Evolutionary conservation across 2,113 vertebrate genomes (phyloP).

Genomic region (Neodon shergylaensis): DNA sequence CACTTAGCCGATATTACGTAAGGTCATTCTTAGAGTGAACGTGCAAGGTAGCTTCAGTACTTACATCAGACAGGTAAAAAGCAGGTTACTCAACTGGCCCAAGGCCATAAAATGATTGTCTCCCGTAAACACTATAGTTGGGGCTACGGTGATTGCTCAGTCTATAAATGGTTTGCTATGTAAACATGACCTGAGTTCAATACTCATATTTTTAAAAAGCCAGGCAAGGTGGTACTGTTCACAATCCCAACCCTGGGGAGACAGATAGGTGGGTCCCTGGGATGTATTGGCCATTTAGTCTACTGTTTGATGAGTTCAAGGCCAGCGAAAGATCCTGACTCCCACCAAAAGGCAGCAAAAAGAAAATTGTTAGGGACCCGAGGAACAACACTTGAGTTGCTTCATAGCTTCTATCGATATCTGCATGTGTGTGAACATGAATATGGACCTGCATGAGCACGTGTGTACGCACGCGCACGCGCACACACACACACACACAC

Average conservation of each 20-base stretch:
- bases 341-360: not conserved
- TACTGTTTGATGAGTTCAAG: not conserved
- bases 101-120: not conserved
- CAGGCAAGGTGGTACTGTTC: not conserved
- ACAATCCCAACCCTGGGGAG: not conserved
- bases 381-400: not conserved
- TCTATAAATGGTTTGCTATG: not conserved
- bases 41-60: not conserved
- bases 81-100: not conserved
- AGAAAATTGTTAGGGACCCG: not conserved
- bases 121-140: not conserved
- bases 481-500: no score
- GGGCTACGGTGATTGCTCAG: no score
- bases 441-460: not conserved
- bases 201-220: no score
- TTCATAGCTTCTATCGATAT: not conserved
- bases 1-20: not conserved
- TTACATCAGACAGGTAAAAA: not conserved
- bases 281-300: not conserved
- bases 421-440: not conserved
- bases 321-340: not conserved
- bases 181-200: not conserved
- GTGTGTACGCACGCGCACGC: rapidly evolving
- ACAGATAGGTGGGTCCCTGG: no score
- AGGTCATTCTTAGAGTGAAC: not conserved